Conservation (phyloP, 2,888 invertebrate genomes). For the Atethmia centrago region DNA sequence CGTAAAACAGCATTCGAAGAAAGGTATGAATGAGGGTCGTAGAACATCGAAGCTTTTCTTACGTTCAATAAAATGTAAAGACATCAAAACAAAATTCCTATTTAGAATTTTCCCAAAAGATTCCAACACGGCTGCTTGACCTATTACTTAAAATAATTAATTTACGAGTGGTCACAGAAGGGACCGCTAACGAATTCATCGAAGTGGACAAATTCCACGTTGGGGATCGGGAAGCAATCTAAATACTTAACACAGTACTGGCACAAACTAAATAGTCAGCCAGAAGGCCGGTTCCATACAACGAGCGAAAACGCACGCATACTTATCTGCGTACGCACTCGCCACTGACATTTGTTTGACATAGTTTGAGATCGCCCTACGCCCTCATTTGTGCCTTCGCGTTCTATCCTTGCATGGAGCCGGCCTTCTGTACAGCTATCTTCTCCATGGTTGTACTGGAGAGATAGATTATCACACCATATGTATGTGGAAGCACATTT, state of each 20-base stretch:
- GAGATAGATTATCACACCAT: slow-evolving; percentile 55
- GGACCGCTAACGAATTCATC: slow-evolving; percentile 71
- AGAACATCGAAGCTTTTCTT: neutral
- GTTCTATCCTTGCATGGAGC: neutral
- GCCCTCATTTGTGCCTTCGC: neutral
- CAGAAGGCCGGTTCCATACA: slow-evolving; percentile 18
- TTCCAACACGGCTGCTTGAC: slow-evolving; percentile 31
- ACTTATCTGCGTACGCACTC: neutral
- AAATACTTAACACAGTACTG: slow-evolving; percentile 76
- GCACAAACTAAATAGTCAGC: slow-evolving; percentile 5
- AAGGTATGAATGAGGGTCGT: neutral
- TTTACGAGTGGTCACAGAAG: slow-evolving; percentile 59
- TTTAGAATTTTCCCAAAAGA: slow-evolving; percentile 11
- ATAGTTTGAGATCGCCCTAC: slow-evolving; percentile 6
- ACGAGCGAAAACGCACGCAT: neutral
- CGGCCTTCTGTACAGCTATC: slow-evolving; percentile 22
- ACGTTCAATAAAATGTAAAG: neutral
- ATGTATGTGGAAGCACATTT: slow-evolving; percentile 43
- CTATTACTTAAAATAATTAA: slow-evolving; percentile 62
- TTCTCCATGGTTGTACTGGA: slow-evolving; percentile 57
- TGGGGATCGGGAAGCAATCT: slow-evolving; percentile 73
- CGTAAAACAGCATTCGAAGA: neutral
- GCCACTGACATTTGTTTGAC: neutral
- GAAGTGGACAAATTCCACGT: slow-evolving; percentile 74
- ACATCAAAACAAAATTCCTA: neutral